Evolutionary conservation across 2,113 vertebrate genomes (phyloP), one percentile per base, ranked within the genome.

Genomic region (Forbesichthys papilliferus): DNA sequence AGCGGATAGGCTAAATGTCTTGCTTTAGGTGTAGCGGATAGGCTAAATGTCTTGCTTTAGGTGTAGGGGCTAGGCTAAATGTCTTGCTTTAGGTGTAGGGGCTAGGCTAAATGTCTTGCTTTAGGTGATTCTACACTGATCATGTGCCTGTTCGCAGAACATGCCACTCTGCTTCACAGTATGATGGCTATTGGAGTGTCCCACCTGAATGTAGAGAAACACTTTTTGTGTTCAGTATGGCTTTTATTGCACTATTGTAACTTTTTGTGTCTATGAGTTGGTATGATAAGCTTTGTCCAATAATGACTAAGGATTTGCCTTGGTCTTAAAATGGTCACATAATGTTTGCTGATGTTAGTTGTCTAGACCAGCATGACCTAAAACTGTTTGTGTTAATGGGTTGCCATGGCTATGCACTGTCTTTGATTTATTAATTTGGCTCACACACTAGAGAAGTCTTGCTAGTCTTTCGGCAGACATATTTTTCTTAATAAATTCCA

Each of bases 151-250:
- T 52, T 52, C 9, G 14, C 54, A 16, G 53, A 55, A 9, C 54
- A 16, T 6, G 68, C 66, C 49, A 20, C n/a, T 52, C 13, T 63
- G 49, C 64, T 67, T 79, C 69, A 77, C 73, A 55, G 57, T 48
- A 4, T 16, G 20, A 36, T 9, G 33, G 64, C 64, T 48, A 67
- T 58, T 71, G 51, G 42, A 82, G 78, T 48, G 55, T 48, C 42
- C 14, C 33, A 12, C 51, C 66, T 4, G 48, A 60, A 60, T 6
- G 4, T 13, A 14, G 11, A 8, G 33, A 60, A 8, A 42, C 5
- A 3, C 12, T 34, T 34, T 4, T 64, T 71, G 58, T 47, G 16
- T 0, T 64, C 8, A 75, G 47, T 0, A 54, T 55, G 11, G 60
- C 63, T 65, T 14, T 13, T 64, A 60, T 64, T 74, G 42, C 57